Evolutionary conservation across 2,797 vertebrate genomes (phyloP), one percentile per base, ranked within the genome.

Genomic region (Leptoclinus maculatus): DNA sequence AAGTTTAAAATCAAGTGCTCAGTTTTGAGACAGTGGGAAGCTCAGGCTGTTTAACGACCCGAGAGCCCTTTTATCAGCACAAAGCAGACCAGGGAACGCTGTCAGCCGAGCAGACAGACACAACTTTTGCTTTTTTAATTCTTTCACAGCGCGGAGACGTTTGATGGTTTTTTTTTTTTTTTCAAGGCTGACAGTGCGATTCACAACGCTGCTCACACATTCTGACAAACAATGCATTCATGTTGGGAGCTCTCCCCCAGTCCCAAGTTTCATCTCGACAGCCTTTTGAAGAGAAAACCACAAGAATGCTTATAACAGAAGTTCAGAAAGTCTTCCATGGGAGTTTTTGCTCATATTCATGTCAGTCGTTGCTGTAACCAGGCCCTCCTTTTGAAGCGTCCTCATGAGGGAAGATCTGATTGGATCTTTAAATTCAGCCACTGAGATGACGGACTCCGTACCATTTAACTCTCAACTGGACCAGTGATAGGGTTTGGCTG

Each of bases 11-110:
- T 47, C 2, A 80, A 64, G 49, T 82, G 11, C 25, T 69, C 47
- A n/a, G 49, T 17, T 83, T 29, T 14, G 13, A 66, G 57, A 79
- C 81, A 83, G 45, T 49, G 36, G n/a, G 43, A 36, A 21, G 39
- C 41, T 73, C 56, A 49, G 62, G 34, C 32, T 67, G 66, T 80
- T 83, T 56, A 81, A 71, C 49, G 32, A 68, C 60, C 69, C 67
- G 1, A 23, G 76, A 74, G 65, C 21, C 59, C 79, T 88, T 88
- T 85, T 83, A 86, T 88, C 85, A 72, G 62, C 75, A 21, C 34
- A 80, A 13, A 78, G 34, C 83, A 87, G 88, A 85, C 74, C 7
- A 3, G 45, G 62, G 7, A 82, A 75, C n/a, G 3, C 34, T 41
- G 76, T 67, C 56, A 78, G 70, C 38, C n/a, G 9, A 39, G 29